Base-by-base conservation (phyloP, 2,113 vertebrate species). In the Cariama cristata region DNA sequence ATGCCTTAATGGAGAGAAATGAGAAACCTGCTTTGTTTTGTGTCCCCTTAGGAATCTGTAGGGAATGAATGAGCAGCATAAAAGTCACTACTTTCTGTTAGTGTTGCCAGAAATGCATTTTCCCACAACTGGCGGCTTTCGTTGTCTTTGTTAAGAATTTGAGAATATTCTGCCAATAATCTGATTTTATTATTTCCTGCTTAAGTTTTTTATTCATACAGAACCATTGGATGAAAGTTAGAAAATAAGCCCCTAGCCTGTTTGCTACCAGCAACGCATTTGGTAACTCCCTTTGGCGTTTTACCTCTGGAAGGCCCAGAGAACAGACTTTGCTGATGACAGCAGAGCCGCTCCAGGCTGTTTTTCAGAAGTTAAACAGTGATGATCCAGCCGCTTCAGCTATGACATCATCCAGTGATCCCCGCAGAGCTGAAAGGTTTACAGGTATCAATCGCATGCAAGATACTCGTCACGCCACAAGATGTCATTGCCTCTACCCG, bases 1-100 rank as follows among this genome's bases (percentile, higher is more conserved):
- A 64, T 30, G 18, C 23, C 73, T 76, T 30, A 9, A 27, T 8
- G 23, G 2, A 33, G 35, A 62, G 21, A 40, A 63, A 19, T 12
- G 6, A 50, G 40, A 53, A 74, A 33, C 5, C 13, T 9, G 7
- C 42, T 75, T 49, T 45, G 27, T 35, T 40, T 45, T 3, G 0
- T 6, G 11, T 33, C 20, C 55, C 52, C 13, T 56, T 20, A 21
- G 20, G 32, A 23, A 22, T 38, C 4, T 3, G 2, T 0, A 26
- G 12, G 19, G 49, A 66, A 59, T 10, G 8, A 63, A 19, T 0
- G 0, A 49, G 44, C 38, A 40, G 62, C 1, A 0, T 2, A 8
- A 45, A 27, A 58, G 50, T 4, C 27, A 8, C 23, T 21, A 5
- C 30, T 32, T 90, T 64, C 42, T 27, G 10, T 20, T 4, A 6